Evolutionary conservation across 2,888 invertebrate species (phyloP).

Genomic region (Ichneumon xanthorius): DNA sequence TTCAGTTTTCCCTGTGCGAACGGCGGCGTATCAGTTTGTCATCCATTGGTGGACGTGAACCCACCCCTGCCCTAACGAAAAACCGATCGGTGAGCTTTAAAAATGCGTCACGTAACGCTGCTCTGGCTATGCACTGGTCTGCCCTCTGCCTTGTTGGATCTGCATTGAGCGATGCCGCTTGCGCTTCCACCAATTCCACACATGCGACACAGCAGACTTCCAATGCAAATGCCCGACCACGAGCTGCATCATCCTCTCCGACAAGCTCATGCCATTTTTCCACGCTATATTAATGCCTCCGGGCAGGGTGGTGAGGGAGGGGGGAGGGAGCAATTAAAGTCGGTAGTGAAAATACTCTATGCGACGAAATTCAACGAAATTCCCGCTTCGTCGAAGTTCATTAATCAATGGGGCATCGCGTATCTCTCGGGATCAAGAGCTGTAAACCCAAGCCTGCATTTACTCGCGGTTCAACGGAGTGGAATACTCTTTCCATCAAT

Average conservation of each 20-base stretch:
- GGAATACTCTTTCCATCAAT: background rate
- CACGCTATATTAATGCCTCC: background rate
- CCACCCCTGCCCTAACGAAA: constrained; percentile 45
- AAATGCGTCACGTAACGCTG: constrained; percentile 66
- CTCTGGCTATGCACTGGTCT: background rate
- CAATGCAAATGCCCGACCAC: constrained; percentile 36
- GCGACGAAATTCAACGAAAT: background rate
- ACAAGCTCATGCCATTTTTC: constrained; percentile 5
- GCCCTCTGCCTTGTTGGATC: constrained; percentile 28
- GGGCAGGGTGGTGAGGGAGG: background rate
- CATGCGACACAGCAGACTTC: constrained; percentile 41
- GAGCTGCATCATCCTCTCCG: constrained; percentile 23
- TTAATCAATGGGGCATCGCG: background rate
- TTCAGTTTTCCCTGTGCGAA: constrained; percentile 36
- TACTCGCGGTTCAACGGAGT: background rate
- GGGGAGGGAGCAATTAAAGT: background rate
- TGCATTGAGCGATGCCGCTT: constrained; percentile 46
- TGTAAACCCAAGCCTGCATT: background rate
- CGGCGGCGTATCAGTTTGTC: constrained; percentile 67
- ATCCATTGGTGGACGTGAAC: constrained; percentile 64
- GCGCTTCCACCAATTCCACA: constrained; percentile 49
- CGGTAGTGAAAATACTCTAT: background rate
- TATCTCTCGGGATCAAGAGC: background rate
- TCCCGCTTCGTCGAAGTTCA: background rate
- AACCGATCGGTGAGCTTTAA: constrained; percentile 67